These are phyloP conservation scores for Anaspis maculata DNA, from an alignment of 2,888 invertebrate species.

Conservation along the genomic window DNA sequence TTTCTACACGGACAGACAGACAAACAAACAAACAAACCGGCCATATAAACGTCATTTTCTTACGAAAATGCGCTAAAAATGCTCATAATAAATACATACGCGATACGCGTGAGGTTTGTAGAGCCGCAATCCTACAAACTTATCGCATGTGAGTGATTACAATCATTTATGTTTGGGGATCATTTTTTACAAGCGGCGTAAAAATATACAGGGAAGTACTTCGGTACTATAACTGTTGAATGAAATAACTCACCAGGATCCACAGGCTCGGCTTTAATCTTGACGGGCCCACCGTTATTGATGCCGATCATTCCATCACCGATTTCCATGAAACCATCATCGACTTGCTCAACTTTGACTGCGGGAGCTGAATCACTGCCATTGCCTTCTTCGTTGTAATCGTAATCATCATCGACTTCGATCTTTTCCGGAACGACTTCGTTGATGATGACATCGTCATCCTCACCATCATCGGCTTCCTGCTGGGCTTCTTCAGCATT, in stretches of 20 bases:
- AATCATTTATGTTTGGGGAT: too few species aligned
- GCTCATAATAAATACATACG: too few species aligned
- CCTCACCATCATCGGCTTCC: slow-evolving; percentile 45
- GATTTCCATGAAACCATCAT: slow-evolving; percentile 43
- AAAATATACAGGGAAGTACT: too few species aligned
- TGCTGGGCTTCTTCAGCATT: slow-evolving; percentile 12
- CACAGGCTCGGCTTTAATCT: slow-evolving; percentile 63
- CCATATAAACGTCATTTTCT: too few species aligned
- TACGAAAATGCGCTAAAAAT: too few species aligned
- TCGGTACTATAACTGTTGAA: too few species aligned
- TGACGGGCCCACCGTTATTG: slow-evolving; percentile 49
- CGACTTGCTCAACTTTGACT: slow-evolving; percentile 53
- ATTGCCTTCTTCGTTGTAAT: slow-evolving; percentile 45
- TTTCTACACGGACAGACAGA: too few species aligned
- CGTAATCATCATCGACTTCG: slow-evolving; percentile 52
- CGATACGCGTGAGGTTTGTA: too few species aligned
- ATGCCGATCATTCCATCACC: slow-evolving; percentile 44
- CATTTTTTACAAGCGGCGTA: too few species aligned
- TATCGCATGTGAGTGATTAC: too few species aligned
- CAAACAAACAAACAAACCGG: too few species aligned
- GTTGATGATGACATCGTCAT: slow-evolving; percentile 62
- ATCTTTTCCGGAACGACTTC: slow-evolving; percentile 59
- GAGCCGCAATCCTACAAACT: too few species aligned
- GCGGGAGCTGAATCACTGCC: slow-evolving; percentile 18
- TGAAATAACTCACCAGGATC: slow-evolving; percentile 49